Evolutionary conservation across 2,888 invertebrate species (phyloP), one percentile per base, ranked within the genome.

Genomic region (Cynaeus angustus): DNA sequence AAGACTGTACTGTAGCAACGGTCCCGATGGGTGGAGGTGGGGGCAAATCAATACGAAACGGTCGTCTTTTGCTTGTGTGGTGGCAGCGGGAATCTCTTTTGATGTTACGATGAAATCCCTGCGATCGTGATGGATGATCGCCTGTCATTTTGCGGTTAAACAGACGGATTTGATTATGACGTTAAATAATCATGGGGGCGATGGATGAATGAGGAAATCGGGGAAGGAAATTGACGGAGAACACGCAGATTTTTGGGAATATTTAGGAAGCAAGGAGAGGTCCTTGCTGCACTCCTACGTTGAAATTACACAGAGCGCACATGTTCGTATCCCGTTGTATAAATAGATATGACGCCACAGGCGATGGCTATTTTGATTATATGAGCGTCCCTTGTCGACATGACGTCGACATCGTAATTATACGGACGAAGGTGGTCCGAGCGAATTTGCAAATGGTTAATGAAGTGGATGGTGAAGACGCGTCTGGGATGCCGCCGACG

Each of bases 31-130:
- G 8, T 37, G 52, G 64, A n/a, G 56, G 56, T 46, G 14, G 46
- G 48, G 66, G 66, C 66, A 38, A 66, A 66, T 66, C 66, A 48
- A 66, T 66, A 66, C 56, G 66, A 56, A 66, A 56, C 66, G 66
- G 53, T 33, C 56, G 66, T 55, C 55, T 66, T 65, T 66, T 46
- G 48, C 56, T 56, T 45, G 56, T 56, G 56, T 56, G 56, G 46
- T 33, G 48, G 56, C 66, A 52, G 38, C 56, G 66, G 56, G 45
- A 45, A 59, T 59, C 59, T 59, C 59, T 45, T 59, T 59, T 59
- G 59, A 59, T 59, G 59, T 46, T 30, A 30, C 45, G 43, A 12
- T 41, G 43, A 38, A 56, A 56, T 56, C 46, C 61, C 61, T 13
- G 43, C 43, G 50, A 50, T 62, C 41, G 16, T 62, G 65, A 65